phyloP scores from a whole-genome alignment of 2,113 vertebrate species.

The Coregonus clupeaformis region DNA sequence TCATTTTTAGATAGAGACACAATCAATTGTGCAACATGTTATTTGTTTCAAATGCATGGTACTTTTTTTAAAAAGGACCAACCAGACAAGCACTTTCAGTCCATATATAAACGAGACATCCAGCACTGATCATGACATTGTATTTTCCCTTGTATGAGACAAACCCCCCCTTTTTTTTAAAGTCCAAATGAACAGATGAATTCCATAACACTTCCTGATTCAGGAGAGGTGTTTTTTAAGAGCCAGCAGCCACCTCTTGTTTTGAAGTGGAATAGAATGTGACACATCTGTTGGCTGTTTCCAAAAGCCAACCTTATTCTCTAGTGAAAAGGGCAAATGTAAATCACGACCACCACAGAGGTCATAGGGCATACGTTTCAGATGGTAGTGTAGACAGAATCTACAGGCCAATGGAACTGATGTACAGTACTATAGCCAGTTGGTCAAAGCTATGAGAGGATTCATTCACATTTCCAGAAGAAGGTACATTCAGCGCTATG shows the following conservation, averaged over 20 bases:
- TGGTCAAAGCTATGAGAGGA: not conserved
- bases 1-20: conserved; percentile 82
- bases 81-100: conserved; percentile 80
- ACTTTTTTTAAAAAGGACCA: conserved; percentile 60
- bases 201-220: conserved; percentile 51
- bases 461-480: not conserved
- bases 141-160: conserved; percentile 80
- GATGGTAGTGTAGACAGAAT: conserved; percentile 40
- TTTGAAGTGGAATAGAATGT: conserved; percentile 16
- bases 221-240: conserved; percentile 49
- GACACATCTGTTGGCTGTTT: conserved; percentile 15
- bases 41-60: conserved; percentile 74
- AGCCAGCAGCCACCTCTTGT: conserved; percentile 46
- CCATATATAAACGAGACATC: conserved; percentile 72
- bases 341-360: conserved; percentile 47
- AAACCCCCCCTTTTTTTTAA: conserved; percentile 69
- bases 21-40: conserved; percentile 78
- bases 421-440: conserved; percentile 4
- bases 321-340: conserved; percentile 72
- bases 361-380: conserved; percentile 54
- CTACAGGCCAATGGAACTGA: conserved; percentile 22
- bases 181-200: conserved; percentile 57
- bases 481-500: conserved; percentile 33
- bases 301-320: conserved; percentile 33
- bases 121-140: conserved; percentile 79